Evolutionary conservation across 2,113 vertebrate species (phyloP), one percentile per base, ranked within the genome.

Genomic region (Pluvianellus socialis): DNA sequence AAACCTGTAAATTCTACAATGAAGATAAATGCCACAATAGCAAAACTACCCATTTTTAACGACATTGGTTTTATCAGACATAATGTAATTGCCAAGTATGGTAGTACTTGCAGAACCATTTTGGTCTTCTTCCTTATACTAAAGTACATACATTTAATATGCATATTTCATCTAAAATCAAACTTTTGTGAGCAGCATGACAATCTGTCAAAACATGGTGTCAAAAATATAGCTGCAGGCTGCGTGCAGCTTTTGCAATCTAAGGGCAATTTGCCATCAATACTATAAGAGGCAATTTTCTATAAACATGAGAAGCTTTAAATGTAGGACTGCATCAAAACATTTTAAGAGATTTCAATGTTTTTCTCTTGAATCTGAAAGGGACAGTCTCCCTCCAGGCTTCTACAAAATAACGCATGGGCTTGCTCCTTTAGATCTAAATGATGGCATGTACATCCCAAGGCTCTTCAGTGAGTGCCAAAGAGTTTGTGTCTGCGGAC

Each of bases 241-340:
- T 95, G 80, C 53, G 42, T 59, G 53, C 77, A 66, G 74, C 84
- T 95, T 79, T 94, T 85, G 80, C 77, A 89, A 85, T 95, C 83
- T 70, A 58, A 56, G 62, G 62, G 84, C 73, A 89, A 96, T 97
- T 96, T 97, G 72, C 86, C 58, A 87, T 89, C 91, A 89, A 58
- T 84, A 66, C 32, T 72, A 1, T 53, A 92, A 87, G 32, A 89
- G 73, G 86, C 86, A 94, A 96, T 96, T 95, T 95, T 94, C 91
- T 73, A 82, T 76, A 94, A 96, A 92, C 91, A 90, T 90, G 76
- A 94, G 95, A 95, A 90, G 74, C 92, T 66, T 76, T 91, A 95
- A 85, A 81, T 7, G 10, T 76, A 89, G 89, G 62, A 62, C 66
- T 89, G 83, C 58, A 85, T 72, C 66, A 73, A 81, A 79, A 92